A percentile compares a stretch with the other conserved stretches of the same genome.
Evolutionary conservation across 1,140 invertebrate genomes (phyloP).

Genomic region (Acromyrmex echinatior): DNA sequence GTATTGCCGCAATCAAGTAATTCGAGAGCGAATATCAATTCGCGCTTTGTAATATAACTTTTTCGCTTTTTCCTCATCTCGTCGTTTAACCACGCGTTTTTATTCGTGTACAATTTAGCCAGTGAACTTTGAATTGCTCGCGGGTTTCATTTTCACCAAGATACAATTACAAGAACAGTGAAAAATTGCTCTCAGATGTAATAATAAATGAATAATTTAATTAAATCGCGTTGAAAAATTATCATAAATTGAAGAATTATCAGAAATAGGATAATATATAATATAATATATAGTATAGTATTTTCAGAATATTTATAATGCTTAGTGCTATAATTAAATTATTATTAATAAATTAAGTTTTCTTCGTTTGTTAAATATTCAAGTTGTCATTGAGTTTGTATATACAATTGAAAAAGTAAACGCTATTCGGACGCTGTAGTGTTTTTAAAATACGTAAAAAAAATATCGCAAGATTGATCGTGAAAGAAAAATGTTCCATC

Average conservation of each 20-base stretch:
- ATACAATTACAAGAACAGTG: conserved; percentile 8
- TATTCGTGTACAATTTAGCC: conserved; percentile 2
- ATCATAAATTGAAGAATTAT: not conserved
- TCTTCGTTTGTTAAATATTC: not conserved
- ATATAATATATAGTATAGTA: not conserved
- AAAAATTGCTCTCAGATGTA: not conserved
- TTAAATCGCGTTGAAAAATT: not conserved
- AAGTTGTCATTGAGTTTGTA: not conserved
- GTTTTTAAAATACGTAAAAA: not conserved
- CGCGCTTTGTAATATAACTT: conserved; percentile 40
- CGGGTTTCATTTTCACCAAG: not conserved
- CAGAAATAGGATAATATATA: not conserved
- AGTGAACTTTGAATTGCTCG: conserved; percentile 23
- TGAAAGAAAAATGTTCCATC: not conserved
- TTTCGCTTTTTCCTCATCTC: conserved; percentile 17
- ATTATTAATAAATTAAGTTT: not conserved
- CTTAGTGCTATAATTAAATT: not conserved
- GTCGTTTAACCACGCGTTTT: conserved; percentile 30
- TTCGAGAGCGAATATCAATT: conserved; percentile 56
- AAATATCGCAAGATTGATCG: not conserved
- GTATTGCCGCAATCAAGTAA: conserved; percentile 41
- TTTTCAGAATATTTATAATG: not conserved
- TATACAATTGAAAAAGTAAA: not conserved
- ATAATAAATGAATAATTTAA: not conserved
- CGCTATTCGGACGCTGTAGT: not conserved